Evolutionary conservation across 2,797 vertebrate genomes (phyloP).

Genomic region (Sebastes steindachneri): DNA sequence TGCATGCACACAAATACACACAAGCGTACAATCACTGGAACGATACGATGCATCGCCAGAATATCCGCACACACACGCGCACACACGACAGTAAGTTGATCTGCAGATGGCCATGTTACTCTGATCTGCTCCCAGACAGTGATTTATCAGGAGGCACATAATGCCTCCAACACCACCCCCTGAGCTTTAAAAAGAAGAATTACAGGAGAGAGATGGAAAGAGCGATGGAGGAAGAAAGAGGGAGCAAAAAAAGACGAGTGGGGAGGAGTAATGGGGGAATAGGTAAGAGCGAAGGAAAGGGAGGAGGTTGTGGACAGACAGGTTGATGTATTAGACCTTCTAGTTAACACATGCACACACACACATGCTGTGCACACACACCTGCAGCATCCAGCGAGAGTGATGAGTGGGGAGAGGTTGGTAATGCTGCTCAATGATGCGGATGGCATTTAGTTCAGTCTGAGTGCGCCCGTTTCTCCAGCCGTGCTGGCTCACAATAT

Average conservation of each 20-base stretch:
- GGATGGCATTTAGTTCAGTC: slow-evolving; percentile 96
- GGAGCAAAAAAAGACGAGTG: slow-evolving; percentile 45
- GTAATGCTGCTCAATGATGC: slow-evolving; percentile 99
- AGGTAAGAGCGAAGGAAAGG: slow-evolving; percentile 85
- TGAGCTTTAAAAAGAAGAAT: slow-evolving; percentile 73
- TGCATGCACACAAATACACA: slow-evolving; percentile 27
- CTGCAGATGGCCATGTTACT: slow-evolving; percentile 57
- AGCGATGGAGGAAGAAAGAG: slow-evolving; percentile 9
- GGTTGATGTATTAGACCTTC: slow-evolving; percentile 97
- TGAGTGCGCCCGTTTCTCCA: slow-evolving; percentile 87
- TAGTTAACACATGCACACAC: slow-evolving; percentile 90
- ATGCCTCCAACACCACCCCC: slow-evolving; percentile 67
- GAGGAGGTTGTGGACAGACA: slow-evolving; percentile 86
- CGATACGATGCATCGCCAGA: slow-evolving; percentile 6
- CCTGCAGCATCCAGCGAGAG: slow-evolving; percentile 59
- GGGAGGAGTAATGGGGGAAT: slow-evolving; percentile 70
- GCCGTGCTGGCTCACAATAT: slow-evolving; percentile 62
- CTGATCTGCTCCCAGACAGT: slow-evolving; percentile 62
- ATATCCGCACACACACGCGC: slow-evolving; percentile 12
- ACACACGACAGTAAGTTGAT: slow-evolving; percentile 49
- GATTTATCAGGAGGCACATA: slow-evolving; percentile 69
- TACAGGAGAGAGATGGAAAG: slow-evolving; percentile 61
- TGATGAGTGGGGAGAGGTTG: slow-evolving; percentile 74
- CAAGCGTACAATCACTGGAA: slow-evolving; percentile 22
- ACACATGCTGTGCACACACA: slow-evolving; percentile 27